phyloP scores from a whole-genome alignment of 2,888 invertebrate species.

The Melitaea athalia region DNA sequence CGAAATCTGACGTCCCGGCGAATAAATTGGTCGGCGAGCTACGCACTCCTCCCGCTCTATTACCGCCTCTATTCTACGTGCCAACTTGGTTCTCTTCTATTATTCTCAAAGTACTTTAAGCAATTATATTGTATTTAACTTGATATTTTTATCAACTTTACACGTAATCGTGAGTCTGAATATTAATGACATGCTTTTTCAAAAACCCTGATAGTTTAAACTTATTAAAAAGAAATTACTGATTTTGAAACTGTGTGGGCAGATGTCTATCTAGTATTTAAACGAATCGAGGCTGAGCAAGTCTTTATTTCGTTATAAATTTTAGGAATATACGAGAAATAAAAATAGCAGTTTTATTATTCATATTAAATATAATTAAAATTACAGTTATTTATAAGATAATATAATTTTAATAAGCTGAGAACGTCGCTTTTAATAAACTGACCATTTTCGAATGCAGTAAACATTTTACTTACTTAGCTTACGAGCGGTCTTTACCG shows the following conservation, averaged over 20 bases:
- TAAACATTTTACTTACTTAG: not conserved
- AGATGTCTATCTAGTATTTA: constrained; percentile 13
- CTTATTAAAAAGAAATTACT: constrained; percentile 9
- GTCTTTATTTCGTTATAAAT: constrained; percentile 17
- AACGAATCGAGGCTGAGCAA: constrained; percentile 14
- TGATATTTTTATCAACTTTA: not conserved
- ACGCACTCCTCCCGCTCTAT: constrained; percentile 67
- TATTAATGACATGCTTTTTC: constrained; percentile 1
- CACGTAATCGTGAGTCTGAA: not conserved
- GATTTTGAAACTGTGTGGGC: constrained; percentile 11
- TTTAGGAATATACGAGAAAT: constrained; percentile 4
- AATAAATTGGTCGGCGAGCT: constrained; percentile 77
- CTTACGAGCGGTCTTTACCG: constrained; percentile 36
- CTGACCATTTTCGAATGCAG: not conserved
- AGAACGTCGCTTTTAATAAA: not conserved
- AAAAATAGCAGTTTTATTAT: not conserved
- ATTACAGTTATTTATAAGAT: constrained; percentile 9
- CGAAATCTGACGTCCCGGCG: constrained; percentile 81
- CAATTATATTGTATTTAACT: constrained; percentile 12
- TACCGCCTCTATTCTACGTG: constrained; percentile 59
- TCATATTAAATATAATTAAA: constrained; percentile 15
- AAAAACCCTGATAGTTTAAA: not conserved
- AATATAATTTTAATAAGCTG: constrained; percentile 10
- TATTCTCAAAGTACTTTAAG: constrained; percentile 15
- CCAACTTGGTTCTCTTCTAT: constrained; percentile 25